Conservation (phyloP, 2,797 vertebrate genomes). For the Anguilla pacifica region DNA sequence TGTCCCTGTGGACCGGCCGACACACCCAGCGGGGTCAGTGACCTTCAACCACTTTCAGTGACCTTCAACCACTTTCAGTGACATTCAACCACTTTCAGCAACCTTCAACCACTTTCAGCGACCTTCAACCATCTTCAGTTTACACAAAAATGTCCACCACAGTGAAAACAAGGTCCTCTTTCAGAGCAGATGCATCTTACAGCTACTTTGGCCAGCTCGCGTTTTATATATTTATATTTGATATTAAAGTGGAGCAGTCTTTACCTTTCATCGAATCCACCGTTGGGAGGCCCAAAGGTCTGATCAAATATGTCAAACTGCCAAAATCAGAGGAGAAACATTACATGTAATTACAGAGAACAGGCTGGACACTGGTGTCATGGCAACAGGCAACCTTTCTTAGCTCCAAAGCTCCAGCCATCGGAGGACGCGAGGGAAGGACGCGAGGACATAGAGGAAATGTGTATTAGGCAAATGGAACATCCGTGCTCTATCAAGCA, state of each 20-base stretch:
- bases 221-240: no score
- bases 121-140: background rate
- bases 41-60: background rate
- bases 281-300: conserved; percentile 88
- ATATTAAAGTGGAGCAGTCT: conserved; percentile 19
- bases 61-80: no score
- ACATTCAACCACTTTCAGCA: no score
- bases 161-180: no score
- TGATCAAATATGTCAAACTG: conserved; percentile 88
- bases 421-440: no score
- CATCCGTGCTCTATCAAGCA: no score
- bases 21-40: background rate
- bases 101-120: background rate
- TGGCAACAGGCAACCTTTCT: background rate
- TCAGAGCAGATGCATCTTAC: no score
- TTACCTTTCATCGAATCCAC: conserved; percentile 87
- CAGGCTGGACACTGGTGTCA: background rate
- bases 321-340: conserved; percentile 49
- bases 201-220: no score
- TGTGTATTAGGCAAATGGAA: no score
- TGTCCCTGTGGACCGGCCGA: conserved; percentile 74
- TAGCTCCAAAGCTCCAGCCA: no score
- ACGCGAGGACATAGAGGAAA: no score
- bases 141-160: background rate
- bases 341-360: background rate